Base-by-base conservation (phyloP, 2,113 vertebrate genomes). In the Delphinapterus leucas region DNA sequence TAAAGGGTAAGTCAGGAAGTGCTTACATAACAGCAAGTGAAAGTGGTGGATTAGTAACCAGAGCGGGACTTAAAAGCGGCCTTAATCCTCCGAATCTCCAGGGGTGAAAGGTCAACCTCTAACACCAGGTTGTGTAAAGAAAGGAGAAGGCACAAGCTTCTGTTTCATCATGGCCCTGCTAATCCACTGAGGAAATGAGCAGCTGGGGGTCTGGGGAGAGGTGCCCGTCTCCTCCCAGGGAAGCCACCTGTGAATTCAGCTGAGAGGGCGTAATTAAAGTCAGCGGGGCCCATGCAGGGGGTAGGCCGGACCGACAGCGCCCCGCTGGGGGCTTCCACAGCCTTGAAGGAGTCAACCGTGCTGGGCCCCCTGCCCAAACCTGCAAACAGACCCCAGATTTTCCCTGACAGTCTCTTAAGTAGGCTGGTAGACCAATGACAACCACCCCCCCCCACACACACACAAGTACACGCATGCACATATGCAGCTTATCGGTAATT, bases 61-160 rank as follows among this genome's bases (percentile, higher is more conserved):
- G 98, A 98, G 98, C 97, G 96, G 97, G 98, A 99, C 98, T 99
- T 99, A 99, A 99, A 99, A 99, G 98, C 98, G 95, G 97, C 98
- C 99, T 99, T 99, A 99, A 99, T 99, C 99, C 99, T 98, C 99
- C 98, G 99, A 99, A 99, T 99, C 99, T 99, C 98, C 98, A 98
- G 98, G 97, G 99, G 99, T 99, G 99, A 99, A 99, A 99, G 99
- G 99, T 99, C 99, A 99, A 95, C 97, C 98, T 99, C 99, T 99
- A 99, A 99, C 99, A 99, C 99, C 99, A 99, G 98, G 99, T 98
- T 99, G 98, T 99, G 98, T 98, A 98, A 98, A 99, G 99, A 99
- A 99, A 98, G 98, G 98, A 98, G 99, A 98, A 99, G 98, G 89
- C 98, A 98, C 98, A 98, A 98, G 98, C 98, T 98, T 99, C 98